Base-by-base conservation (phyloP, 2,888 invertebrate species). In the Drosophila mimica region DNA sequence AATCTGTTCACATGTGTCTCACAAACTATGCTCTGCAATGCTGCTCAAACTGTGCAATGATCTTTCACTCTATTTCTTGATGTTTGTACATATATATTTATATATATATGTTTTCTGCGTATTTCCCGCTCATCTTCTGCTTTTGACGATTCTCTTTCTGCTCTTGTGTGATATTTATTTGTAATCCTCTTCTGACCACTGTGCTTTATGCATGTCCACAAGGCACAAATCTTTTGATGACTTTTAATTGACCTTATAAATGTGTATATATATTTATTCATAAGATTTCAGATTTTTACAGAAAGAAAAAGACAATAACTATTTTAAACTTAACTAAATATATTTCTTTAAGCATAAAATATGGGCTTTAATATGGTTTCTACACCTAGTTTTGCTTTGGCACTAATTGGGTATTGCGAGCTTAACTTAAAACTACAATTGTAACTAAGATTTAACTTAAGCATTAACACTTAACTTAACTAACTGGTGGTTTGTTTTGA, bases 21-120 rank as follows among this genome's bases (percentile, higher is more conserved):
- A 36, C 17, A 28, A 63, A 17, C 46, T 70, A 59, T 56, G 56
- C 48, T 74, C 46, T 34, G 43, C 68, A 59, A 54, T 65, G 57
- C 66, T 73, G 33, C 61, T 69, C 49, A 67, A 72, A 72, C 86
- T 85, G 81, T 85, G 63, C 60, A 74, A 48, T 52, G 57, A 60
- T 59, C 30, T 63, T 17, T 38, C 25, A 48, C 46, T 64, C 6
- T 62, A n/a, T 59, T n/a, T 61, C n/a, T 51, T 17, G 49, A 15
- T 34, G 9, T 68, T 28, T 54, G 17, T 59, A 40, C 43, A 48
- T 48, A 25, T 52, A 25, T 40, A 43, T 52, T 0, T 52, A 9
- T 64, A 25, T 49, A 46, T 46, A 38, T 51, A 38, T 63, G 17
- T 64, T 3, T 72, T 30, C 34, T n/a, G 9, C 65, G 60, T 79